These are phyloP conservation scores for Physocephala rufipes DNA, from an alignment of 2,888 invertebrate genomes.

Conservation along the genomic window DNA sequence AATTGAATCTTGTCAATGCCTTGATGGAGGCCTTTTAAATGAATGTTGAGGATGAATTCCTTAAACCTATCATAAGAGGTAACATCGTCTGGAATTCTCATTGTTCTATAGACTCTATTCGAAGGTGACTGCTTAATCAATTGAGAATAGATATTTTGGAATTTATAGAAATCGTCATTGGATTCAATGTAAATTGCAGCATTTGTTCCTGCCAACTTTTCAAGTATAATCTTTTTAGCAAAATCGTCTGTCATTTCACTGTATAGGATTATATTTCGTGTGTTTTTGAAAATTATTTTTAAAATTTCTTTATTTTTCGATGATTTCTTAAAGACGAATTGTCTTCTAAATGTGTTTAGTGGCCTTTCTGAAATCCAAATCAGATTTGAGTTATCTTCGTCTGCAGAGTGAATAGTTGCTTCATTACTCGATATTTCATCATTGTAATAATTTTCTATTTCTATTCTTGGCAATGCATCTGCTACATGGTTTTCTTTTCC, in stretches of 20 bases:
- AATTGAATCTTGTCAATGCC: not conserved
- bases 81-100: not conserved
- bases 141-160: not conserved
- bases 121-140: not conserved
- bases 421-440: too few relatives aligned
- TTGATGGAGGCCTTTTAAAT: not conserved
- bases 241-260: not conserved
- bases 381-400: too few relatives aligned
- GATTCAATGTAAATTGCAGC: not conserved
- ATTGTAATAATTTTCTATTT: too few relatives aligned
- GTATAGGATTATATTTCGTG: constrained; percentile 2
- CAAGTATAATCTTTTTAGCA: not conserved
- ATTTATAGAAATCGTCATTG: not conserved
- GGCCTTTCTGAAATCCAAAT: too few relatives aligned
- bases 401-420: too few relatives aligned
- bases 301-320: too few relatives aligned
- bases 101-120: not conserved
- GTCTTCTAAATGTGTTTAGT: too few relatives aligned
- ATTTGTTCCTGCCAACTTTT: constrained; percentile 1
- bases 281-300: too few relatives aligned
- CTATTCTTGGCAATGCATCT: too few relatives aligned
- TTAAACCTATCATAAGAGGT: not conserved
- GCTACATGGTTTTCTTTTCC: too few relatives aligned
- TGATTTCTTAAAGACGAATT: too few relatives aligned
- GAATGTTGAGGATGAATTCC: not conserved